Evolutionary conservation across 2,797 vertebrate genomes (phyloP), one percentile per base, ranked within the genome.

Genomic region (Streptopelia turtur): DNA sequence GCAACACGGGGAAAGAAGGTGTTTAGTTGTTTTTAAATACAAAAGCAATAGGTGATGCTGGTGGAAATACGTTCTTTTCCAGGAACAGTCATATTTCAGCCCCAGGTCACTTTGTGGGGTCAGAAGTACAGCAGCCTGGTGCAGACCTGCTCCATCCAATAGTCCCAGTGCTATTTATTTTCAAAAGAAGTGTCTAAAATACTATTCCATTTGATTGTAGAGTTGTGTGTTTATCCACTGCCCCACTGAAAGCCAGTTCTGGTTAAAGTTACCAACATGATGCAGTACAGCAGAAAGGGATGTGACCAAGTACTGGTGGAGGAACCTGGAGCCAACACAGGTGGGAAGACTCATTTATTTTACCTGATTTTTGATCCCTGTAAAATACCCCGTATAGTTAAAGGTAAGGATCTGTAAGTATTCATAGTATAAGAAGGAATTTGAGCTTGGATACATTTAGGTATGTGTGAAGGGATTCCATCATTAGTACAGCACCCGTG

Each of bases 221-320:
- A 72, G 47, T 14, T 39, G 24, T 31, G 1, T 1, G 9, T 11
- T 71, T 31, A 52, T 33, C 35, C 22, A 20, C 16, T 56, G 2
- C 14, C 53, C 60, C 30, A 13, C 30, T 39, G 45, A 11, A 16
- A 16, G 20, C 37, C 18, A 4, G 11, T 12, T 18, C 11, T 17
- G 47, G 7, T 77, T 76, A 12, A 16, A 23, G 7, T 65, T 15
- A 15, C n/a, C 6, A 5, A 0, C 0, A 0, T 7, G 8, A 7
- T 0, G 49, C 71, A 22, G 31, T 8, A 6, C 53, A 28, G 53
- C 56, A 55, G 49, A 1, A 39, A 11, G 53, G 4, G 39, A 12
- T 23, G 35, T 1, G 9, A 6, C 21, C 24, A 72, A 18, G 37
- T 3, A 6, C 30, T 20, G 66, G 56, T 68, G 30, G 74, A 53